phyloP scores from a whole-genome alignment of 2,113 vertebrate species.

The Meriones unguiculatus region DNA sequence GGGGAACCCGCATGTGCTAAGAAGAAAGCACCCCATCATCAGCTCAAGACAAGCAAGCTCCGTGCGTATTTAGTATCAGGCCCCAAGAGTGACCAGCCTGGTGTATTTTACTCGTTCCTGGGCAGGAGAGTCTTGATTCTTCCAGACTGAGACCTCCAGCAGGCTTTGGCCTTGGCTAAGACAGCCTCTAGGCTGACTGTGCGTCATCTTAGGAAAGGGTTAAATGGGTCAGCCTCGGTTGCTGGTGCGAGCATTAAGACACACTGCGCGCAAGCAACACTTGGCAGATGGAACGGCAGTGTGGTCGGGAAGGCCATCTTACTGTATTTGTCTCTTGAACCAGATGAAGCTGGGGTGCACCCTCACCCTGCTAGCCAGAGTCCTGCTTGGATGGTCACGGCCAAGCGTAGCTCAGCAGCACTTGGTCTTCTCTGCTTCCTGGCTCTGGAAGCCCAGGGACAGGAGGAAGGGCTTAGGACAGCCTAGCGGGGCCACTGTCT shows the following conservation, averaged over 20 bases:
- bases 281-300: background rate
- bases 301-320: background rate
- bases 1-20: background rate
- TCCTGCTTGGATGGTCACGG: background rate
- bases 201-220: background rate
- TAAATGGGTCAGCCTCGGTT: background rate
- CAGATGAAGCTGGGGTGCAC: background rate
- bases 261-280: background rate
- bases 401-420: background rate
- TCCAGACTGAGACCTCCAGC: background rate
- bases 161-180: background rate
- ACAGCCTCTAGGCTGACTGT: background rate
- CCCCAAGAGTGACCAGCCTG: background rate
- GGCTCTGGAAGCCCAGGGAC: background rate
- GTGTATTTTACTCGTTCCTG: background rate
- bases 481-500: background rate
- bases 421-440: background rate
- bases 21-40: background rate
- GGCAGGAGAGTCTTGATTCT: background rate
- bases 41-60: background rate
- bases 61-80: background rate
- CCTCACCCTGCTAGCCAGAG: background rate
- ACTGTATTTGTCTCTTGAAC: background rate
- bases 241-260: background rate
- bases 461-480: too few species aligned